Percentiles rank a stretch among this genome's conserved stretches.
Conservation (phyloP, 53 echinoderm and acorn worm genomes). For the Zoroaster sp. region DNA sequence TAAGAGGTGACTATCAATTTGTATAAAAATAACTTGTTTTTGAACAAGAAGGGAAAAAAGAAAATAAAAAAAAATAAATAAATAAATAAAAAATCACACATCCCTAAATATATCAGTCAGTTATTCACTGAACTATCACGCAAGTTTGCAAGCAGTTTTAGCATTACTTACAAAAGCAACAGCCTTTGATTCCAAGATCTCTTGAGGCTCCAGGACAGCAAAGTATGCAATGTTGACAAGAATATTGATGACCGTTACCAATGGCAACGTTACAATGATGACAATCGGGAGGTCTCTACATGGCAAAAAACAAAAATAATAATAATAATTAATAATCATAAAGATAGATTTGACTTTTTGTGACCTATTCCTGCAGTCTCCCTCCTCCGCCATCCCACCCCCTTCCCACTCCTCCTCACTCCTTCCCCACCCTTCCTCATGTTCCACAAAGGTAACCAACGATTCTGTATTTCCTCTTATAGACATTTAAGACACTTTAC, state of each 20-base stretch:
- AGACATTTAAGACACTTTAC: neutral
- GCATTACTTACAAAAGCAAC: conserved; percentile 43
- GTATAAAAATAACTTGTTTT: too few species aligned
- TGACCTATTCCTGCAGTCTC: too few species aligned
- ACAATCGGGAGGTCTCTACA: conserved; percentile 15
- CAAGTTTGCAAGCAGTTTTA: neutral
- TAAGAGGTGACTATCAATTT: neutral
- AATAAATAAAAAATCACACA: too few species aligned
- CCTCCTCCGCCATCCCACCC: too few species aligned
- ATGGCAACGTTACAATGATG: conserved; percentile 6
- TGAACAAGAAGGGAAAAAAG: neutral
- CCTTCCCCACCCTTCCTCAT: too few species aligned
- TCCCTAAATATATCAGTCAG: too few species aligned
- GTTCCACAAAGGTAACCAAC: neutral
- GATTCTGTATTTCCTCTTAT: neutral
- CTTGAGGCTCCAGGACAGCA: conserved; percentile 22
- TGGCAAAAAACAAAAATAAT: neutral
- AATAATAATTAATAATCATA: too few species aligned
- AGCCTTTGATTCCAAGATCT: conserved; percentile 23
- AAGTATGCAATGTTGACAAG: conserved; percentile 30
- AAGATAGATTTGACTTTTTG: too few species aligned
- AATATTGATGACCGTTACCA: conserved; percentile 18
- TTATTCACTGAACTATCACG: too few species aligned
- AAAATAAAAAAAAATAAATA: too few species aligned
- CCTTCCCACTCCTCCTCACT: too few species aligned